Evolutionary conservation across 1,140 invertebrate genomes (phyloP), one percentile per base, ranked within the genome.

Genomic region (Anoplophora glabripennis): DNA sequence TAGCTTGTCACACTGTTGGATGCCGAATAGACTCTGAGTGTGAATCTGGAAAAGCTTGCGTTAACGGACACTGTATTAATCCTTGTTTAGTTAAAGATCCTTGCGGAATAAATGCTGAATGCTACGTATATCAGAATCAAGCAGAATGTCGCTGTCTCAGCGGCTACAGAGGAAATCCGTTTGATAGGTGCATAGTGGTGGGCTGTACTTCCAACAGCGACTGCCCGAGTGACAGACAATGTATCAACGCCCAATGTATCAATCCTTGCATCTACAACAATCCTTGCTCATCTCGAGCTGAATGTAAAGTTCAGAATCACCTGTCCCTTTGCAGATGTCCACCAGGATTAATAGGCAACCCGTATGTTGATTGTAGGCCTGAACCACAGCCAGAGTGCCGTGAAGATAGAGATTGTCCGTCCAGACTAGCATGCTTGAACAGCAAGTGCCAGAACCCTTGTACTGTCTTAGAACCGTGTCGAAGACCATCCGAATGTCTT

Each of bases 171-270:
- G 91, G 92, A 37, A 89, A 94, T 77, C 85, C 91, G 1, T 84
- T 84, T 57, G 82, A 84, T 15, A 83, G 86, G 52, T 94, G 92
- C 68, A 80, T 82, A 55, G 81, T 89, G 7, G 84, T 94, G 40
- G 93, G 92, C n/a, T 96, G 93, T 77, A 83, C 86, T 65, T 88
- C 88, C 53, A 92, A 94, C 72, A 88, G 88, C 57, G 93, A 96
- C 59, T 96, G 93, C 77, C 90, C 92, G 1, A 78, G 80, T 34
- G 88, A 94, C 66, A 85, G 88, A 70, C 85, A 89, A 63, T 96
- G 93, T 71, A 84, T 89, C 41, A 92, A 93, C 64, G 86, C 85
- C 48, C 89, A 92, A 66, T 96, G 93, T 75, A 84, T 91, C 11
- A 86, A 92, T 73, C 92, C 92, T 1, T 96, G 93, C 68, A 71